phyloP scores from a whole-genome alignment of 2,888 invertebrate species.

The Nemoura dubitans region DNA sequence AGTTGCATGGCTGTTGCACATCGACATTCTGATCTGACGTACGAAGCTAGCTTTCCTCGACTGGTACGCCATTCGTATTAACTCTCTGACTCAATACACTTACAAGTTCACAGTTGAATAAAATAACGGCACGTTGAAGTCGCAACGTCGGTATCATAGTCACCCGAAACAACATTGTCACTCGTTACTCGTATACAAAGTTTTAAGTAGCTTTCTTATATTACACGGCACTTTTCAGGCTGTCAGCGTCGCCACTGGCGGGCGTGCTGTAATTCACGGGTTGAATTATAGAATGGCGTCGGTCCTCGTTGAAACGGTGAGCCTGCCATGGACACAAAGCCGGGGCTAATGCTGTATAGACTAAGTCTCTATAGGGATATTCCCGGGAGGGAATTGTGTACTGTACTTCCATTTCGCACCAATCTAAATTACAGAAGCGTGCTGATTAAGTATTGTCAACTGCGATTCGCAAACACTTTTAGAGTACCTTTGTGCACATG shows the following conservation, averaged over 20 bases:
- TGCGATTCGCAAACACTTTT: not conserved
- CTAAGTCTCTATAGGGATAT: not conserved
- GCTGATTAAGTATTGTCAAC: constrained; percentile 1
- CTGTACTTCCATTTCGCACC: not conserved
- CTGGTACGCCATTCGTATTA: not conserved
- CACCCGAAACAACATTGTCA: not conserved
- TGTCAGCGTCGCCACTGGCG: not conserved
- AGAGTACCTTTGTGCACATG: not conserved
- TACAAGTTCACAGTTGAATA: not conserved
- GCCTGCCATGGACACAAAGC: not conserved
- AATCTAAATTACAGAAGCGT: not conserved
- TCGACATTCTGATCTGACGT: not conserved
- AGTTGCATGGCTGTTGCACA: not conserved
- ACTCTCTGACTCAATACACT: not conserved
- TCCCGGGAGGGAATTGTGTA: not conserved
- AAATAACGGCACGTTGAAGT: not conserved
- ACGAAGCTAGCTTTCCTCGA: not conserved
- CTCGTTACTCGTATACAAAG: not conserved
- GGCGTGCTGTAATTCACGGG: not conserved
- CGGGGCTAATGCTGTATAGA: not conserved
- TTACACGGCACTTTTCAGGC: not conserved
- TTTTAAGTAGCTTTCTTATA: constrained; percentile 7
- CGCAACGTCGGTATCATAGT: not conserved
- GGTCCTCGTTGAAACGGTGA: not conserved
- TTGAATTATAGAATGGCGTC: not conserved